Conservation (phyloP, 2,888 invertebrate genomes). For the Blera fallax region DNA sequence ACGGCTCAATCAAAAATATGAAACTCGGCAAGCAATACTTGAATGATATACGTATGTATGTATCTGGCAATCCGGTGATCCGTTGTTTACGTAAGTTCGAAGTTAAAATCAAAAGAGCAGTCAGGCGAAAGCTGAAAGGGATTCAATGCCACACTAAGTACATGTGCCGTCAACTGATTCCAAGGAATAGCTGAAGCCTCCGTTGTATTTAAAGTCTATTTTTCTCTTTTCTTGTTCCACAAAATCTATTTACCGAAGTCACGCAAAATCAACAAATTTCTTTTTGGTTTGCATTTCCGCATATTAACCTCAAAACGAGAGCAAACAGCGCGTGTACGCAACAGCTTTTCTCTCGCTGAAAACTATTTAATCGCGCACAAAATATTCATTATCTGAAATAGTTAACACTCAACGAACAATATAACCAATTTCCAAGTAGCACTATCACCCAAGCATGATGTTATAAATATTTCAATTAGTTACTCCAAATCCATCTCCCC, state of each 20-base stretch:
- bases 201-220: neutral
- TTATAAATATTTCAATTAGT: conserved; percentile 24
- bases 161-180: too few species aligned
- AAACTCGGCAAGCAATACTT: too few species aligned
- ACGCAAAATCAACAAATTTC: neutral
- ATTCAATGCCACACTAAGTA: too few species aligned
- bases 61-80: too few species aligned
- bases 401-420: neutral
- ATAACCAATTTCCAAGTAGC: neutral
- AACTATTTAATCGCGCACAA: neutral
- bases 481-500: neutral
- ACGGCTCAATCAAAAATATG: too few species aligned
- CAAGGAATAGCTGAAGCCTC: too few species aligned
- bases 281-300: conserved; percentile 7
- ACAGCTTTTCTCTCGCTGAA: neutral
- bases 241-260: neutral
- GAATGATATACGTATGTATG: too few species aligned
- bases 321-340: conserved; percentile 11
- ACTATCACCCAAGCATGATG: conserved; percentile 14
- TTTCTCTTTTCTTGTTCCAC: neutral
- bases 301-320: neutral
- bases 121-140: too few species aligned
- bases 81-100: too few species aligned
- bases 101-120: too few species aligned
- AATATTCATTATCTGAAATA: neutral